phyloP scores from a whole-genome alignment of 2,797 vertebrate species.

The Sebastes reedi region DNA sequence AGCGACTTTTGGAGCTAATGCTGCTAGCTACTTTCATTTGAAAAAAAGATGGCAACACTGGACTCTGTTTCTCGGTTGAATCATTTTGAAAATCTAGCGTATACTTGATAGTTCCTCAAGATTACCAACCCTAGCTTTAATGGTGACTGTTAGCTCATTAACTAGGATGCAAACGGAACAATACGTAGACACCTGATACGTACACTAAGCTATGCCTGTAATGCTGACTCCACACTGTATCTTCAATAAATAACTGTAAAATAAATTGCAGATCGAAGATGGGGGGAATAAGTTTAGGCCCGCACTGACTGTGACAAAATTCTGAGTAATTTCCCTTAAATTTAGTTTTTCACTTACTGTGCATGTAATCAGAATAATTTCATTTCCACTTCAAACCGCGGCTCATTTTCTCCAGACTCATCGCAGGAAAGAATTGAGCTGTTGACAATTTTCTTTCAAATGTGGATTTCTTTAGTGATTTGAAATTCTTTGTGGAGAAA shows the following conservation, averaged over 20 bases:
- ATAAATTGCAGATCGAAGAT: neutral
- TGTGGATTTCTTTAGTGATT: constrained; percentile 82
- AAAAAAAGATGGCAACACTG: too few species aligned
- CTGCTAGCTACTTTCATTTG: too few species aligned
- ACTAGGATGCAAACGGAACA: neutral
- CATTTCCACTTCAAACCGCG: constrained; percentile 69
- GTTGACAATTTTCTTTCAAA: constrained; percentile 78
- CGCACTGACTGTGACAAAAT: constrained; percentile 38
- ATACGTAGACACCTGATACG: neutral
- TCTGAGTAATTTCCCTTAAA: constrained; percentile 49
- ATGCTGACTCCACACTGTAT: neutral
- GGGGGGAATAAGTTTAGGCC: constrained; percentile 21
- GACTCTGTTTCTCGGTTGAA: too few species aligned
- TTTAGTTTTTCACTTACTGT: constrained; percentile 61
- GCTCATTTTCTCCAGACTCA: constrained; percentile 70
- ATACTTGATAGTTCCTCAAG: too few species aligned
- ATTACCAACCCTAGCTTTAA: neutral
- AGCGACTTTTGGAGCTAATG: too few species aligned
- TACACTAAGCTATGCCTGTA: neutral
- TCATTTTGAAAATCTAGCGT: too few species aligned
- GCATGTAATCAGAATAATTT: constrained; percentile 77
- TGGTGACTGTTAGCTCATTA: neutral
- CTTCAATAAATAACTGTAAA: neutral
- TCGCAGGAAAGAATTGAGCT: constrained; percentile 67
- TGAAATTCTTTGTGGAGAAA: constrained; percentile 80